phyloP scores from a whole-genome alignment of 2,888 invertebrate genomes.

The Limnephilus rhombicus region DNA sequence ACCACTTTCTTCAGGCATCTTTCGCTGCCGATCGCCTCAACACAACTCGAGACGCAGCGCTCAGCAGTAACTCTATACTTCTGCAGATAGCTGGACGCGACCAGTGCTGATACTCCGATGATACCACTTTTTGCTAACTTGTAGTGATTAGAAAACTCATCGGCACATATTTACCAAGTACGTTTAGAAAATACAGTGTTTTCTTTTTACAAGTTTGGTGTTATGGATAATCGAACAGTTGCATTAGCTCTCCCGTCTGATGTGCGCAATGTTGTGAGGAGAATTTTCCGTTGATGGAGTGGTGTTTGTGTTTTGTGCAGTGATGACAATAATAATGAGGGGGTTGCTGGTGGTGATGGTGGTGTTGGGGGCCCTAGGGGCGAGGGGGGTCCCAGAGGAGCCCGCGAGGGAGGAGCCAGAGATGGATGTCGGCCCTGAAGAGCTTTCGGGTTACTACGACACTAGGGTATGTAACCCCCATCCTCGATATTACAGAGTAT shows the following conservation, averaged over 20 bases:
- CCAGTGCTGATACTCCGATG: background rate
- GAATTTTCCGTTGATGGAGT: background rate
- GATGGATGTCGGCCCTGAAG: background rate
- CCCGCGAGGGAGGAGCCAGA: conserved; percentile 3
- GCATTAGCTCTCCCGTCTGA: background rate
- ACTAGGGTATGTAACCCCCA: background rate
- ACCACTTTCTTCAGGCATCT: background rate
- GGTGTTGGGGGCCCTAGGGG: background rate
- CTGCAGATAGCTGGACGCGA: conserved; percentile 46
- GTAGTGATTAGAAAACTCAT: background rate
- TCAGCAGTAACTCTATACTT: background rate
- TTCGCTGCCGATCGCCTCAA: conserved; percentile 7
- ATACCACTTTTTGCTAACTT: background rate
- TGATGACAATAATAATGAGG: background rate
- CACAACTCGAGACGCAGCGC: background rate
- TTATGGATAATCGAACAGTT: background rate
- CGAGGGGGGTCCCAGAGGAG: background rate
- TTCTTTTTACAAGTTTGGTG: background rate
- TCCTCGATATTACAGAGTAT: background rate
- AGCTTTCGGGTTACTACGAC: conserved; percentile 2
- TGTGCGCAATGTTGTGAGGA: background rate
- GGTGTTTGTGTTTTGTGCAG: background rate
- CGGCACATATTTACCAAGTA: background rate
- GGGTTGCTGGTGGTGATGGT: background rate
- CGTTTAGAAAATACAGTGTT: background rate